Conservation (phyloP, 1,140 invertebrate genomes). For the Samia ricini region DNA sequence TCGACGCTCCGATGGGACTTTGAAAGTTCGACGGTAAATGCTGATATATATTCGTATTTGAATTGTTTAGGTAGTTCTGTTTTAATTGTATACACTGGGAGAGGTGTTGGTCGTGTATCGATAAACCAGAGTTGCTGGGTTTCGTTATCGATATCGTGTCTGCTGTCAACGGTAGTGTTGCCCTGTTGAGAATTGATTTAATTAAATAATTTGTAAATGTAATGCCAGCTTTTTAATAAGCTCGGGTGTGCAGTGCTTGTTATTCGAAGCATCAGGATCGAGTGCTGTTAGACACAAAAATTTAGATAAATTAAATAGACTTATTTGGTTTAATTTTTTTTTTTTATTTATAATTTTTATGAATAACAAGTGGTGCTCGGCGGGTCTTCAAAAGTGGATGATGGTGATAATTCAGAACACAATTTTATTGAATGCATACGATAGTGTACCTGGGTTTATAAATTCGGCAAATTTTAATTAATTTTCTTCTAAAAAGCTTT, state of each 20-base stretch:
- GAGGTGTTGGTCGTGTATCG: conserved; percentile 78
- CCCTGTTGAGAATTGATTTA: conserved; percentile 74
- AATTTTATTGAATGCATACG: not conserved
- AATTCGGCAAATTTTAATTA: too few relatives aligned
- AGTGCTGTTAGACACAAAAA: conserved; percentile 65
- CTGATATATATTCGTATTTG: conserved; percentile 61
- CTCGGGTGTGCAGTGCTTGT: conserved; percentile 44
- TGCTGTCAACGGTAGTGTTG: conserved; percentile 87
- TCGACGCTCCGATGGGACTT: conserved; percentile 52
- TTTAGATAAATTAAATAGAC: too few relatives aligned
- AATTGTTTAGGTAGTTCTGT: conserved; percentile 71
- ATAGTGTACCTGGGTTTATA: not conserved
- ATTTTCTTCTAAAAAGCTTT: not conserved
- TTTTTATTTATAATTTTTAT: conserved; percentile 19
- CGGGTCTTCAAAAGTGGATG: conserved; percentile 17
- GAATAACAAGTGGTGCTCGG: conserved; percentile 69
- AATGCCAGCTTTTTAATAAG: conserved; percentile 30
- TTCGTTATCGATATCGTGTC: conserved; percentile 76
- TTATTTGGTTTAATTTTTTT: not conserved
- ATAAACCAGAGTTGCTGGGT: conserved; percentile 62
- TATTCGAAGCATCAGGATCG: conserved; percentile 40
- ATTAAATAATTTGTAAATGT: conserved; percentile 21
- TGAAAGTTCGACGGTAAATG: conserved; percentile 57
- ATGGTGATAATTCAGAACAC: not conserved
- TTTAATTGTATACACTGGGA: conserved; percentile 75